phyloP scores from a whole-genome alignment of 64 coral and sea anemone species.

The Catalaphyllia jardinei region DNA sequence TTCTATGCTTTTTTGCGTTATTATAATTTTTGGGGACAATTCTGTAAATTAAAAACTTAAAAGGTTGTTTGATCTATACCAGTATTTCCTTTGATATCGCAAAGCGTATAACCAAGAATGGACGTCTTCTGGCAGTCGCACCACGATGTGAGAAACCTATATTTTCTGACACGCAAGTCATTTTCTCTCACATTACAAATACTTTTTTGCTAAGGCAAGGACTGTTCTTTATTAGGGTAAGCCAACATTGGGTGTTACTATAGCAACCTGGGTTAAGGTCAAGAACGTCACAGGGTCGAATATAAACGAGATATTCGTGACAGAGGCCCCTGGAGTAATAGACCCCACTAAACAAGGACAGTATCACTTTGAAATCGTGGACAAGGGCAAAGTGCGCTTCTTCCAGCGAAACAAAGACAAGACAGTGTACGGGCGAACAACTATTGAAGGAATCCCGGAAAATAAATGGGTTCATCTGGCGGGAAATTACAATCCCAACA shows the following conservation, averaged over 20 bases:
- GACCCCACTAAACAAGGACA: constrained; percentile 60
- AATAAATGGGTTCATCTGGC: constrained; percentile 83
- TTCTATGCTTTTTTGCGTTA: too few relatives aligned
- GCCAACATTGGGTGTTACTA: constrained; percentile 77
- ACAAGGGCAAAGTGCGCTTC: constrained; percentile 80
- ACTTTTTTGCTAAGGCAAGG: neutral
- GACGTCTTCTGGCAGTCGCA: too few relatives aligned
- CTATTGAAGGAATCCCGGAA: constrained; percentile 61
- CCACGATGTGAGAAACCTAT: too few relatives aligned
- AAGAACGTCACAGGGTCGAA: constrained; percentile 72
- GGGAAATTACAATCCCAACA: constrained; percentile 72
- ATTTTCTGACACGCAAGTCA: too few relatives aligned
- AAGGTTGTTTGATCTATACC: too few relatives aligned
- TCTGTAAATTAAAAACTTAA: too few relatives aligned
- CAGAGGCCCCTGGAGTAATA: constrained; percentile 23
- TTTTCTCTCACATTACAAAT: neutral
- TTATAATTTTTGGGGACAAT: too few relatives aligned
- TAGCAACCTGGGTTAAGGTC: constrained; percentile 82
- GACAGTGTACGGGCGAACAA: constrained; percentile 80
- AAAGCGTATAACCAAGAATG: too few relatives aligned
- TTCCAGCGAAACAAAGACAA: constrained; percentile 91
- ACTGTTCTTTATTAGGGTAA: constrained; percentile 53
- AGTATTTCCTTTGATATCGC: too few relatives aligned
- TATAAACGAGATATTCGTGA: constrained; percentile 79
- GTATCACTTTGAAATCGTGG: constrained; percentile 91